Percentiles rank a stretch among this genome's conserved stretches.
These are phyloP conservation scores for Odobenus rosmarus DNA, from an alignment of 2,113 vertebrate species.

Conservation along the genomic window DNA sequence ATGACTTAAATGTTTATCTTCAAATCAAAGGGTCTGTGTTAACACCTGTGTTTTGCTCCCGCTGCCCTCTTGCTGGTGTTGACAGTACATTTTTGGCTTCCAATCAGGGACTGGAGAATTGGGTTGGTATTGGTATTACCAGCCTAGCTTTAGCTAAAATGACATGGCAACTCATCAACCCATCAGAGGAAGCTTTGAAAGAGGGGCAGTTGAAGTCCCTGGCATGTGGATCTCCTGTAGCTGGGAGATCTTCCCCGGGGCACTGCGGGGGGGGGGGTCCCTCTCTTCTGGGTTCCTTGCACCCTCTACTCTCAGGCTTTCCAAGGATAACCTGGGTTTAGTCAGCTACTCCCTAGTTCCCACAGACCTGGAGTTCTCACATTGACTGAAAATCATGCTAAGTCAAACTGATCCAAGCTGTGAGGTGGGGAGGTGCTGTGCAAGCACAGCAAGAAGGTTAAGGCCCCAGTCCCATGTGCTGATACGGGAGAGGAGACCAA, in stretches of 20 bases:
- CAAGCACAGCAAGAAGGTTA: neutral
- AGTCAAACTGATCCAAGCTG: neutral
- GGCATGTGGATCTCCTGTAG: neutral
- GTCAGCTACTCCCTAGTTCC: neutral
- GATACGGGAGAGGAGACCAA: neutral
- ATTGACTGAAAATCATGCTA: neutral
- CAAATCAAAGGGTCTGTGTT: neutral
- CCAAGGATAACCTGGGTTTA: neutral
- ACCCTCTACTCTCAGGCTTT: neutral
- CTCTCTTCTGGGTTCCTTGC: neutral
- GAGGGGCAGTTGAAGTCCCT: no score
- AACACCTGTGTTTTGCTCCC: neutral
- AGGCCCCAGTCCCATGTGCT: neutral
- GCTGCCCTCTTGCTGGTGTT: neutral
- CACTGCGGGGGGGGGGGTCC: no score
- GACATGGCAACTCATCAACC: rapidly evolving
- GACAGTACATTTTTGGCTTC: neutral
- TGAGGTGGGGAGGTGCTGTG: neutral
- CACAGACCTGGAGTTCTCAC: neutral
- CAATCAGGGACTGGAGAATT: neutral
- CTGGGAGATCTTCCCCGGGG: neutral
- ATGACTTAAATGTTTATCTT: neutral
- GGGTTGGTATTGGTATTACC: neutral
- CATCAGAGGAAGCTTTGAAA: neutral
- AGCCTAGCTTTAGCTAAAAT: neutral